Evolutionary conservation across 2,888 invertebrate genomes (phyloP), one percentile per base, ranked within the genome.

Genomic region (Agonopterix alstromeriana): DNA sequence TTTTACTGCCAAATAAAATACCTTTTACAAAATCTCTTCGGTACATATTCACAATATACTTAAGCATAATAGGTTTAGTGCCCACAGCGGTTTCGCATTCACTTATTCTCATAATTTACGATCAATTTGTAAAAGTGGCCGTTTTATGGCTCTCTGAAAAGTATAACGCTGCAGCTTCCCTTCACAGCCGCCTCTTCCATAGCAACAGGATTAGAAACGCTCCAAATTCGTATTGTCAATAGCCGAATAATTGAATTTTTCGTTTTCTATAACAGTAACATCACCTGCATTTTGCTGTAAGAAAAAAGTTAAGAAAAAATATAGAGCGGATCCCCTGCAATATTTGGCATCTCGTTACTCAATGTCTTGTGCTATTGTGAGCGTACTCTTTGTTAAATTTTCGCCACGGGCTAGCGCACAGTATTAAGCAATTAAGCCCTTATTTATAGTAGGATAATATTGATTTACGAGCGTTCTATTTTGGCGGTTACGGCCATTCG

Each of bases 291-390:
- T 68, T 38, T 9, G 46, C 61, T 60, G 63, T 59, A 56, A 48
- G 48, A 55, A 27, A 27, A 27, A 27, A 27, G 27, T 27, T 27
- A 27, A 27, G 63, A 62, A 70, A 75, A 74, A 77, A 82, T 77
- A 66, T 65, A 62, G 76, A 65, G 61, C 63, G 53, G 57, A 72
- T 75, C 77, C 82, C 80, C 70, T 63, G 55, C 60, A 71, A 70
- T 74, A 73, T 82, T 78, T 79, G 77, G 74, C 77, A 73, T 82
- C 77, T 78, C 79, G 83, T 82, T 79, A 82, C 81, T 80, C 81
- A 82, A 81, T 82, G 82, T 86, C 83, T 84, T 72, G 71, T 67
- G 66, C 65, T 68, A 77, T 81, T 81, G 61, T 67, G 57, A 70
- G 64, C 57, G 66, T 64, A 77, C 82, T 83, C 80, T 82, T 71